Evolutionary conservation across 2,113 vertebrate genomes (phyloP).

Genomic region (Edolisoma coerulescens): DNA sequence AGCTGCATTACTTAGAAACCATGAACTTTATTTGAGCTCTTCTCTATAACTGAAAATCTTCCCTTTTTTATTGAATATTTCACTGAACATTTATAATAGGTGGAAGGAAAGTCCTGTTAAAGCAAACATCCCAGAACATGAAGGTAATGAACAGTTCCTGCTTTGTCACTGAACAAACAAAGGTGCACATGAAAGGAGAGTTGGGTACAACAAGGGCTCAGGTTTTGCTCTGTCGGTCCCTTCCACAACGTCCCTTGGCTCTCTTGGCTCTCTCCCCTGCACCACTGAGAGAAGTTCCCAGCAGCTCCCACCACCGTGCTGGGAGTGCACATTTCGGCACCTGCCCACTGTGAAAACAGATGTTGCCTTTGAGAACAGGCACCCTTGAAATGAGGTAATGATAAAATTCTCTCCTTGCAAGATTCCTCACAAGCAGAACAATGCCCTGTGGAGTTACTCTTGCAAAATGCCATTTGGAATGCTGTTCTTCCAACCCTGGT

Average conservation of each 20-base stretch:
- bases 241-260: not conserved
- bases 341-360: not conserved
- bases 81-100: slow-evolving; percentile 42
- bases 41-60: slow-evolving; percentile 58
- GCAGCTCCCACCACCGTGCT: rapidly evolving
- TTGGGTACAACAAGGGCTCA: not conserved
- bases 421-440: not conserved
- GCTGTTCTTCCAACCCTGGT: not conserved
- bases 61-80: slow-evolving; percentile 58
- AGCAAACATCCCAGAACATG: slow-evolving; percentile 43
- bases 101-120: slow-evolving; percentile 21
- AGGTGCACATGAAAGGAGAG: not conserved
- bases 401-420: not conserved
- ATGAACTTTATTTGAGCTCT: slow-evolving; percentile 74
- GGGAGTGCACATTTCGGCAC: not conserved
- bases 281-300: not conserved
- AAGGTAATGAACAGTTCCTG: slow-evolving; percentile 36
- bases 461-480: not conserved
- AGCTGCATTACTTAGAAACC: slow-evolving; percentile 69
- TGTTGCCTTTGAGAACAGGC: not conserved
- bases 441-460: not conserved
- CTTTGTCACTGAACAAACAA: slow-evolving; percentile 15
- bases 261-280: not conserved
- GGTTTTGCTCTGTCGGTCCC: not conserved
- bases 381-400: not conserved